A percentile compares a stretch with the other conserved stretches of the same genome.
These are phyloP conservation scores for Diadophis punctatus DNA, from an alignment of 2,113 vertebrate genomes.

Conservation along the genomic window DNA sequence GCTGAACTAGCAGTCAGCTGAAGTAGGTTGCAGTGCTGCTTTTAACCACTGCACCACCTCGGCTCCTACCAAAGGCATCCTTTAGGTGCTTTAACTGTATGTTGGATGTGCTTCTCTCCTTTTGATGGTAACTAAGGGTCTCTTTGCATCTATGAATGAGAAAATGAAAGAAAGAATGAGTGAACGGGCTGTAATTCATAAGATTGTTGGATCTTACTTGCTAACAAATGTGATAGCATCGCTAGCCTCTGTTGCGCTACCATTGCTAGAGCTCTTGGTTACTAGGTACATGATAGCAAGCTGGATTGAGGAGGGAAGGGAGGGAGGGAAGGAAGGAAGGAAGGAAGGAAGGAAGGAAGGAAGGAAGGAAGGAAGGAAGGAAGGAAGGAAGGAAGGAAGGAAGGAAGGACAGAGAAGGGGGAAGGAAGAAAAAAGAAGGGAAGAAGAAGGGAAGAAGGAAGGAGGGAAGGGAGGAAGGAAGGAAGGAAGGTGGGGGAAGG, in stretches of 20 bases:
- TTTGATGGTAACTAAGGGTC: slow-evolving; percentile 25
- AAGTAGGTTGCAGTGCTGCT: too few species aligned
- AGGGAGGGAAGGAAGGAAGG: too few species aligned
- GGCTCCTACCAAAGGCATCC: neutral
- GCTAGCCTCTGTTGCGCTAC: neutral
- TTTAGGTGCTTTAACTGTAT: neutral
- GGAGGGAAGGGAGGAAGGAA: too few species aligned
- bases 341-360: neutral
- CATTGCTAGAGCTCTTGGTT: neutral
- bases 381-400: neutral
- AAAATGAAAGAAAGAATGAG: neutral
- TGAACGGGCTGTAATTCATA: neutral
- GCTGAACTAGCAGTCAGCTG: too few species aligned
- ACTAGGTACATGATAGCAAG: neutral
- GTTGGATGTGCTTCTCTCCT: slow-evolving; percentile 31
- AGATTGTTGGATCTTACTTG: neutral
- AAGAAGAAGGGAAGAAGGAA: neutral
- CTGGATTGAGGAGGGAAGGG: neutral
- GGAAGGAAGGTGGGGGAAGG: too few species aligned
- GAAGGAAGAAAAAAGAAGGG: too few species aligned
- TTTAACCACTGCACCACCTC: too few species aligned
- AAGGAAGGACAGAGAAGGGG: too few species aligned
- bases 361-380: too few species aligned
- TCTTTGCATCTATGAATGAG: neutral
- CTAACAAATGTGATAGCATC: neutral